Evolutionary conservation across 2,113 vertebrate genomes (phyloP).

Genomic region (Theropithecus gelada): DNA sequence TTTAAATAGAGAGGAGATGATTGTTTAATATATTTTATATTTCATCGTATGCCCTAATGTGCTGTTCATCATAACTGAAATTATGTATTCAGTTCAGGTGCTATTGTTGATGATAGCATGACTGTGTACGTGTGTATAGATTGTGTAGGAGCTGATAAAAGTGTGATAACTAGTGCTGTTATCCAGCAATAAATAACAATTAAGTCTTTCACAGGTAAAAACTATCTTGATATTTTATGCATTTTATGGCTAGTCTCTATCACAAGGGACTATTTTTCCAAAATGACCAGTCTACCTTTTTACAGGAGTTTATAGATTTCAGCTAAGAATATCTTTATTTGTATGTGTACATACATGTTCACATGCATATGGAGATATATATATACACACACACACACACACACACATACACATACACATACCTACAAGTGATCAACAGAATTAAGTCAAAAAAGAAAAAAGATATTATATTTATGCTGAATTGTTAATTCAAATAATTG

Average conservation of each 20-base stretch:
- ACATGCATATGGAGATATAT: neutral
- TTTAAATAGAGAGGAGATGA: neutral
- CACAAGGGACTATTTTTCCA: neutral
- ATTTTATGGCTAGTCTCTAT: neutral
- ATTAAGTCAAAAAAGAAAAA: neutral
- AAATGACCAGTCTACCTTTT: neutral
- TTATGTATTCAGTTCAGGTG: neutral
- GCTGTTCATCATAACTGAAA: neutral
- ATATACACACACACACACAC: too few species aligned
- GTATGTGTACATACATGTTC: accelerated
- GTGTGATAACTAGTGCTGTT: neutral
- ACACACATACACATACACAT: too few species aligned
- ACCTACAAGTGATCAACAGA: neutral
- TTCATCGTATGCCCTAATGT: neutral
- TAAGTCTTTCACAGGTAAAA: neutral
- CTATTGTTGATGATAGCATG: neutral
- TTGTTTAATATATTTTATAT: neutral
- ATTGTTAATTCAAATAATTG: neutral
- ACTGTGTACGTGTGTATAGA: neutral
- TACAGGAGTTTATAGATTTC: neutral
- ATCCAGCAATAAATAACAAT: neutral
- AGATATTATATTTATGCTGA: neutral
- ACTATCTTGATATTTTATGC: neutral
- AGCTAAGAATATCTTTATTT: neutral
- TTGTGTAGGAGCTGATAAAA: neutral